These are phyloP conservation scores for Potamilus streckersoni DNA, from an alignment of 1,140 invertebrate species.

Conservation along the genomic window DNA sequence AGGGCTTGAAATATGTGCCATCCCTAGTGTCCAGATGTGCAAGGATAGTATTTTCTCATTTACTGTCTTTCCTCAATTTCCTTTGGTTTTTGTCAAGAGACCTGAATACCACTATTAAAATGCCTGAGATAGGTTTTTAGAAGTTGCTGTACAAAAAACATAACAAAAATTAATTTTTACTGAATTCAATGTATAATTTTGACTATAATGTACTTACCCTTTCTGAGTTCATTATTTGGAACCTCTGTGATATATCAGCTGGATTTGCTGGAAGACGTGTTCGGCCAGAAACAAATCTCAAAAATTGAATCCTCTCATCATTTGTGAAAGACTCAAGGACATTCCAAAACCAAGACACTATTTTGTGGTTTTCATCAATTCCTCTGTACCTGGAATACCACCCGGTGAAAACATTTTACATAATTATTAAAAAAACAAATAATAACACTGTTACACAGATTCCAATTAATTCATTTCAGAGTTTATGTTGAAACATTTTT, in stretches of 20 bases:
- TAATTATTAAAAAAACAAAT: neutral
- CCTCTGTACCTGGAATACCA: constrained; percentile 72
- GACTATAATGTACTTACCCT: constrained; percentile 49
- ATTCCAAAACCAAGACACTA: constrained; percentile 78
- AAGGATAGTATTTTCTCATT: too few relatives aligned
- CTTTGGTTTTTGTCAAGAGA: too few relatives aligned
- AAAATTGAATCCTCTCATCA: constrained; percentile 76
- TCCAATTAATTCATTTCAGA: neutral
- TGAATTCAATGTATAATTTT: neutral
- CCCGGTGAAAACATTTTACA: neutral
- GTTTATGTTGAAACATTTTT: neutral
- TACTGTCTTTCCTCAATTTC: too few relatives aligned
- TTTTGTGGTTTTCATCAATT: constrained; percentile 74
- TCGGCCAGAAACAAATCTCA: constrained; percentile 78
- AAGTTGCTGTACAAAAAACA: too few relatives aligned
- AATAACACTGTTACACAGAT: neutral
- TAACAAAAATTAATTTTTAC: too few relatives aligned
- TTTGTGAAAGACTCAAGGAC: constrained; percentile 76
- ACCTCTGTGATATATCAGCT: constrained; percentile 77
- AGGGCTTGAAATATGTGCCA: too few relatives aligned
- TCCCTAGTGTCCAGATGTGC: too few relatives aligned
- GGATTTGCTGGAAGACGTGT: constrained; percentile 77
- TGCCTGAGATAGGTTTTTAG: too few relatives aligned
- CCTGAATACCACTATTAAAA: too few relatives aligned
- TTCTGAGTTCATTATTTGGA: constrained; percentile 74